phyloP scores from a whole-genome alignment of 1,140 invertebrate species.

The Pogonomyrmex barbatus region DNA sequence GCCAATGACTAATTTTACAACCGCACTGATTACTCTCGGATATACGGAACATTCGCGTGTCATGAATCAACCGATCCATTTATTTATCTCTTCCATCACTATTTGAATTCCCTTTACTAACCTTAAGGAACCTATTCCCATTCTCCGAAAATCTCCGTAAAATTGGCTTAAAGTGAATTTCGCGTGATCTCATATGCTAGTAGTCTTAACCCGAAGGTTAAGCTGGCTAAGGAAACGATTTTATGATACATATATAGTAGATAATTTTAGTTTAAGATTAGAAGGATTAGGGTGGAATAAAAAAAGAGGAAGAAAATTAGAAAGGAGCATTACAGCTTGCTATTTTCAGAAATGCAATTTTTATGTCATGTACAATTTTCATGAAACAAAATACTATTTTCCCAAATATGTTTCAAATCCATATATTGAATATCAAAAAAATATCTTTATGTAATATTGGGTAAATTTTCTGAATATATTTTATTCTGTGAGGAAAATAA shows the following conservation, averaged over 20 bases:
- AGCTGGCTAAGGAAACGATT: conserved; percentile 31
- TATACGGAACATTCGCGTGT: conserved; percentile 23
- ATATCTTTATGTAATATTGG: neutral
- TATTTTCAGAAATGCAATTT: neutral
- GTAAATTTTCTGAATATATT: neutral
- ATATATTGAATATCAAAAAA: neutral
- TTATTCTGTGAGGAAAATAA: neutral
- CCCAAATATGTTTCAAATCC: neutral
- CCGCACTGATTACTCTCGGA: neutral
- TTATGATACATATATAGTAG: neutral
- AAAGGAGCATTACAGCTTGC: neutral
- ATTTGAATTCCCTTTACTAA: conserved; percentile 8
- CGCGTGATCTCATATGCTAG: conserved; percentile 40
- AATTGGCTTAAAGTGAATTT: conserved; percentile 56
- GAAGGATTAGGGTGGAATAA: neutral
- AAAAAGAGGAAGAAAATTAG: neutral
- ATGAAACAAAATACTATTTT: neutral
- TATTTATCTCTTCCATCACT: conserved; percentile 50
- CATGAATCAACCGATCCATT: neutral
- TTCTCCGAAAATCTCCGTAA: conserved; percentile 31
- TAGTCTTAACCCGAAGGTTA: neutral
- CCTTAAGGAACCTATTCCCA: conserved; percentile 3
- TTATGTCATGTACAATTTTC: neutral
- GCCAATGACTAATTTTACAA: conserved; percentile 22
- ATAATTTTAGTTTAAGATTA: neutral